Conservation (phyloP, 2,113 vertebrate genomes). For the Pogonocichla stellata region DNA sequence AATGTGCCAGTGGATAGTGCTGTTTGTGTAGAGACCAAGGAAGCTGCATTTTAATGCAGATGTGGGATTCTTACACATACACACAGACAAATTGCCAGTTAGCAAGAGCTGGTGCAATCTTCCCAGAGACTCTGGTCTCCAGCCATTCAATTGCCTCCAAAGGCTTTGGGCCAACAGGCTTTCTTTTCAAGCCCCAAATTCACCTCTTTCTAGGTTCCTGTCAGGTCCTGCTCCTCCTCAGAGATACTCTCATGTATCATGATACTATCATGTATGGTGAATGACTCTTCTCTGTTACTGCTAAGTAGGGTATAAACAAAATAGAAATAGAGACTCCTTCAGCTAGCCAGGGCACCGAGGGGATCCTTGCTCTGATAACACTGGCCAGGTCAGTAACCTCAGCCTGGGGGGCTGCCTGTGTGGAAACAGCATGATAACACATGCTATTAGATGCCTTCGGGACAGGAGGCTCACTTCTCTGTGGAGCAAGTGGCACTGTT, state of each 20-base stretch:
- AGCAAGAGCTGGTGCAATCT: background rate
- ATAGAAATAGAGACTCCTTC: background rate
- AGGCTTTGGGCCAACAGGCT: background rate
- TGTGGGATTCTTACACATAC: background rate
- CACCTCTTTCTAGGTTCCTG: background rate
- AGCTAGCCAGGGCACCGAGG: background rate
- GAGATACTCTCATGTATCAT: background rate
- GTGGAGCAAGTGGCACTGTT: background rate
- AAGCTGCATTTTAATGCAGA: background rate
- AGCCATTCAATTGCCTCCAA: background rate
- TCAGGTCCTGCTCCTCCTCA: background rate
- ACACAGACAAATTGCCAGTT: background rate
- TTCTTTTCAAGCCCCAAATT: background rate
- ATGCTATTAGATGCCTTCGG: background rate
- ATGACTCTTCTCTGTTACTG: background rate
- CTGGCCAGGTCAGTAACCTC: background rate
- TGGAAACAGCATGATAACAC: background rate
- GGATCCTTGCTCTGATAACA: accelerated
- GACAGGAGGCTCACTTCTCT: background rate
- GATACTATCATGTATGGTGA: background rate
- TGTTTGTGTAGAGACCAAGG: background rate
- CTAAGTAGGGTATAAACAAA: background rate
- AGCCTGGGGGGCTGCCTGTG: background rate
- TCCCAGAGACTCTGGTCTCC: background rate
- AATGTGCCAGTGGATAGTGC: background rate